These are phyloP conservation scores for Gopherus flavomarginatus DNA, from an alignment of 2,113 vertebrate genomes.

Conservation along the genomic window DNA sequence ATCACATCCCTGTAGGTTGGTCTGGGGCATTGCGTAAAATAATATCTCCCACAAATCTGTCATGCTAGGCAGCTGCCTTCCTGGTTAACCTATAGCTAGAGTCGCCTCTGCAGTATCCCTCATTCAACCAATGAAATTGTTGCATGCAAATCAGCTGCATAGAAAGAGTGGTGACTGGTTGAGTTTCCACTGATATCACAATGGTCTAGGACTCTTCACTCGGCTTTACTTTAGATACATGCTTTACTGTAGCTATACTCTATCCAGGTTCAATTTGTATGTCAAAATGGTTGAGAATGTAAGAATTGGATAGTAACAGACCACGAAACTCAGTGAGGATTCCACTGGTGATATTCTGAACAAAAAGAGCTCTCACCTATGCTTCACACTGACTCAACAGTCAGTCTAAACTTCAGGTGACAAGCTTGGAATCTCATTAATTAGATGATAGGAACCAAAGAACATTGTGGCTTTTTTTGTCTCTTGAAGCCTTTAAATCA, in stretches of 20 bases:
- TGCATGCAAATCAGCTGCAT: background rate
- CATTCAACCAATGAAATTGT: background rate
- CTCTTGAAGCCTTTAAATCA: background rate
- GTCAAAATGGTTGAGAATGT: background rate
- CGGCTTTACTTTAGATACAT: background rate
- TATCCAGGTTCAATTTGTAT: background rate
- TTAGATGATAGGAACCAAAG: background rate
- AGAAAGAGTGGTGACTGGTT: background rate
- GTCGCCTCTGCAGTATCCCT: background rate
- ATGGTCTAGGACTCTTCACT: background rate
- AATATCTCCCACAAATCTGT: background rate
- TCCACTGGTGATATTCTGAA: background rate
- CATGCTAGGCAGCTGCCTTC: background rate
- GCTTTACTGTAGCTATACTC: background rate
- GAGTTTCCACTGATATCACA: background rate
- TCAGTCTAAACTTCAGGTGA: background rate
- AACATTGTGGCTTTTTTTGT: background rate
- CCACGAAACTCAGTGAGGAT: background rate
- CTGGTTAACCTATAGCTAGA: background rate
- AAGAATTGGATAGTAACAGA: background rate
- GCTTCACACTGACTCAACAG: background rate
- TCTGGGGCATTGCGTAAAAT: background rate
- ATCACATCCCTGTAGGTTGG: background rate
- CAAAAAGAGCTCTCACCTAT: background rate
- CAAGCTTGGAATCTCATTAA: background rate